Conservation (phyloP, 1,140 invertebrate genomes). For the Heliothis virescens region DNA sequence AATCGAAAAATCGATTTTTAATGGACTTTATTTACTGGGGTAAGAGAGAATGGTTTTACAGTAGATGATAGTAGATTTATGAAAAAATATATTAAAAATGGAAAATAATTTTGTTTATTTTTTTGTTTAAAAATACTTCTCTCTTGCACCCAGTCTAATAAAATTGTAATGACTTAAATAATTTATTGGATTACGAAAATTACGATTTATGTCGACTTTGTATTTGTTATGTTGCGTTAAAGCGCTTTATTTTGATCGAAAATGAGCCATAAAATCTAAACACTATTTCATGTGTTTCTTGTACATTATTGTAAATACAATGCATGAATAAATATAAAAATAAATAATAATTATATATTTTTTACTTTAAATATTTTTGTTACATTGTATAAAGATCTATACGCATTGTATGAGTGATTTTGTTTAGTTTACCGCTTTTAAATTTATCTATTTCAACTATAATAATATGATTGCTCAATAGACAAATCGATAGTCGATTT, state of each 20-base stretch:
- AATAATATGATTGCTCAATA: conserved; percentile 32
- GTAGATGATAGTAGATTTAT: neutral
- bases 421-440: conserved; percentile 24
- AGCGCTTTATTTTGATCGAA: neutral
- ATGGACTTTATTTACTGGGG: neutral
- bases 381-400: conserved; percentile 42
- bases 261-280: neutral
- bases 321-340: conserved; percentile 34
- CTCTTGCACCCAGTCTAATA: neutral
- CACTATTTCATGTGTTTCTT: conserved; percentile 6
- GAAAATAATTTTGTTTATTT: neutral
- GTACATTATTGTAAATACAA: conserved; percentile 46
- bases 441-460: conserved; percentile 17
- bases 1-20: conserved; percentile 9
- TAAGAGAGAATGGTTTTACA: neutral
- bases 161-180: conserved; percentile 31
- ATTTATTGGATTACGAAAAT: conserved; percentile 33
- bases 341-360: conserved; percentile 4
- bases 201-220: conserved; percentile 4
- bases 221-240: conserved; percentile 15
- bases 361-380: conserved; percentile 41
- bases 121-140: neutral
- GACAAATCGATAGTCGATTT: conserved; percentile 36
- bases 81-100: neutral
- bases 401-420: conserved; percentile 31